A percentile compares a stretch with the other conserved stretches of the same genome.
Conservation (phyloP, 1,140 invertebrate genomes). For the Ylistrum balloti region DNA sequence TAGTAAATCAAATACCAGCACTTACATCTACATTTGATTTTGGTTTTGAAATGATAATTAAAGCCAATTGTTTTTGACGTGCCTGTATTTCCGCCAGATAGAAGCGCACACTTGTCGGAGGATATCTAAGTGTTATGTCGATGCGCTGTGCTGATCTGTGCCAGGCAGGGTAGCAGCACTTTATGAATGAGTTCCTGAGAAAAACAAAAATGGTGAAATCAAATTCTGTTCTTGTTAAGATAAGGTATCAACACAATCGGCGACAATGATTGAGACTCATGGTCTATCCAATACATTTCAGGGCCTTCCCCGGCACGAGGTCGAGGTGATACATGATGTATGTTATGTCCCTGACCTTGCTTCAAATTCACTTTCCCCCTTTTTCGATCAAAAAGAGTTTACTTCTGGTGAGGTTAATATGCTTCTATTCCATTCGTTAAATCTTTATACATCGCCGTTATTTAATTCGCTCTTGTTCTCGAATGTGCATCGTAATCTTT, state of each 20-base stretch:
- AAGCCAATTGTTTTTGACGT: constrained; percentile 33
- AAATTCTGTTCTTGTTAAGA: constrained; percentile 21
- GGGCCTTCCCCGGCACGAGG: background rate
- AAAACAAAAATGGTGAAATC: constrained; percentile 20
- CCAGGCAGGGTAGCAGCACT: background rate
- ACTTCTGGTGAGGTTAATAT: no score
- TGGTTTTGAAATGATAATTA: constrained; percentile 35
- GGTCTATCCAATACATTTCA: background rate
- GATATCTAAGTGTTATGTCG: background rate
- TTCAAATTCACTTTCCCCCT: background rate
- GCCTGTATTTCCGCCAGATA: background rate
- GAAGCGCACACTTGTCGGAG: background rate
- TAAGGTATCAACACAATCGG: constrained; percentile 1
- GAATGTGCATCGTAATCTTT: no score
- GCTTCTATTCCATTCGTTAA: no score
- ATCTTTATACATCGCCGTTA: no score
- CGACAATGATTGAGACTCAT: constrained; percentile 39
- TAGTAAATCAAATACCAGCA: constrained; percentile 27
- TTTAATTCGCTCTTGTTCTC: no score
- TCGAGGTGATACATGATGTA: background rate
- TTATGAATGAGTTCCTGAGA: constrained; percentile 8
- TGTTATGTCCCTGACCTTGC: background rate
- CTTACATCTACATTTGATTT: constrained; percentile 40
- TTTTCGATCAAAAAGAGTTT: no score
- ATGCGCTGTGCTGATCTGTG: background rate